Conservation (phyloP, 2,113 vertebrate genomes). For the Hemiscyllium ocellatum region DNA sequence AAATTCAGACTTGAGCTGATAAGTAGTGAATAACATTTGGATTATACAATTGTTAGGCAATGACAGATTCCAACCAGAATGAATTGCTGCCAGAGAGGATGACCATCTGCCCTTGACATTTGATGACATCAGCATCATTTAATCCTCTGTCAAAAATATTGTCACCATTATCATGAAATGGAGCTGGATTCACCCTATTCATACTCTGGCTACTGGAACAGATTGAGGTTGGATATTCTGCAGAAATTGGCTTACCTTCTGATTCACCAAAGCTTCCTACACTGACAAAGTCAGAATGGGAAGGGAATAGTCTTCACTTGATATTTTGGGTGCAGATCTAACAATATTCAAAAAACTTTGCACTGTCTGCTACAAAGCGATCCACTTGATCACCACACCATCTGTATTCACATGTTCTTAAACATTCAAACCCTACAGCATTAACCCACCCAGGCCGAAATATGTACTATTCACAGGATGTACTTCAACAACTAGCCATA, state of each 20-base stretch:
- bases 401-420: neutral
- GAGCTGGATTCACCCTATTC: neutral
- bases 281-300: neutral
- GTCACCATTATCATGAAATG: neutral
- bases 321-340: neutral
- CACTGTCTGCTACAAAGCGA: neutral
- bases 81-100: neutral
- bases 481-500: neutral
- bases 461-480: neutral
- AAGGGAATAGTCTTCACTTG: neutral
- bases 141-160: neutral
- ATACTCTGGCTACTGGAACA: neutral
- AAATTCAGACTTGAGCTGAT: neutral
- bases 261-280: neutral
- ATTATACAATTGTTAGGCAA: neutral
- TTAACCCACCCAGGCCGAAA: too few relatives aligned
- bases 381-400: neutral
- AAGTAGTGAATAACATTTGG: neutral
- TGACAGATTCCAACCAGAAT: neutral
- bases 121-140: neutral
- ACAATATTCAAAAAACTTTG: neutral
- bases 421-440: neutral
- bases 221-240: neutral
- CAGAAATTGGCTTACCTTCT: neutral
- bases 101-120: neutral